Evolutionary conservation across 2,113 vertebrate genomes (phyloP).

Genomic region (Monopterus albus): DNA sequence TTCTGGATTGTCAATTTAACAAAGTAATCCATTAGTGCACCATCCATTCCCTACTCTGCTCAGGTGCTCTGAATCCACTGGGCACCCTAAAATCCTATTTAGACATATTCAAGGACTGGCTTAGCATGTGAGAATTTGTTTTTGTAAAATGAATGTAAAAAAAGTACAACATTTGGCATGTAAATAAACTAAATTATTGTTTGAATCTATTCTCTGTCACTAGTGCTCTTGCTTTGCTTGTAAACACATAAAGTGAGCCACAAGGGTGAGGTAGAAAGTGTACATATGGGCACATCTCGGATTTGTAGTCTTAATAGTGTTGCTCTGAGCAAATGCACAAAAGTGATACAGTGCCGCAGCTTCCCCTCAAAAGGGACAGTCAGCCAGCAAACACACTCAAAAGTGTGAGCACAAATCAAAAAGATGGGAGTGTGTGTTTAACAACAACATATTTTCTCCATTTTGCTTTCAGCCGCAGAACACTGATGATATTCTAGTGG

Average conservation of each 20-base stretch:
- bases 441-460: constrained; percentile 4
- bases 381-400: constrained; percentile 13
- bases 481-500: constrained; percentile 94
- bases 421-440: constrained; percentile 11
- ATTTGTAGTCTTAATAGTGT: constrained; percentile 33
- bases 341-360: constrained; percentile 37
- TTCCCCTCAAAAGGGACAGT: constrained; percentile 39
- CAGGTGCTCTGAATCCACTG: constrained; percentile 10
- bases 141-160: constrained; percentile 10
- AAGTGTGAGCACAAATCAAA: constrained; percentile 3
- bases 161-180: constrained; percentile 1
- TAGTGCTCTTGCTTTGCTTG: constrained; percentile 30
- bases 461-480: constrained; percentile 81
- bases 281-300: constrained; percentile 40
- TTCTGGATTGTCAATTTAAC: constrained; percentile 44
- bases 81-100: constrained; percentile 34
- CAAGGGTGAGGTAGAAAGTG: constrained; percentile 35
- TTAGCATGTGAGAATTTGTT: constrained; percentile 6
- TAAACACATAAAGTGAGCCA: constrained; percentile 42
- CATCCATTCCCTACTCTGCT: constrained; percentile 19
- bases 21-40: constrained; percentile 43
- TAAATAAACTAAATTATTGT: not conserved
- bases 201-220: constrained; percentile 8
- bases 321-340: constrained; percentile 41
- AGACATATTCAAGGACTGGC: constrained; percentile 16